Evolutionary conservation across 2,797 vertebrate species (phyloP), one percentile per base, ranked within the genome.

Genomic region (Pogonophryne albipinna): DNA sequence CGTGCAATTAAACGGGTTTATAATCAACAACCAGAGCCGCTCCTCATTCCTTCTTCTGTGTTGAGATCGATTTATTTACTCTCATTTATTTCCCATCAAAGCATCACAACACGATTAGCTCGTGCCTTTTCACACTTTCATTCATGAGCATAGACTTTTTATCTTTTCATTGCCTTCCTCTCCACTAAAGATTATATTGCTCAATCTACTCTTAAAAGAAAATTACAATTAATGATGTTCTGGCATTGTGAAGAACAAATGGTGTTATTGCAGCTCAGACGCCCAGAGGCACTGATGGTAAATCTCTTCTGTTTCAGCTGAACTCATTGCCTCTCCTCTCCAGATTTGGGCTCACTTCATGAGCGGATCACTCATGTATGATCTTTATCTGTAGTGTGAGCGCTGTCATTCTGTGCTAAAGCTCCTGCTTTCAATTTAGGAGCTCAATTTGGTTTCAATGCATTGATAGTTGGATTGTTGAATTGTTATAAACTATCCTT

Each of bases 51-150:
- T 57, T 59, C 46, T 38, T 19, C 64, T 61, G 46, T 34, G n/a
- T 71, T 81, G 51, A 52, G 31, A 79, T 78, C 72, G 65, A 85
- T 85, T 83, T 76, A 75, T 83, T 84, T 81, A 74, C 78, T 68
- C 68, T 77, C 66, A 56, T 86, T 75, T 89, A 82, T 80, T 86
- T 78, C 74, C 58, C 83, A 83, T 80, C 81, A 76, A 70, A 79
- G 67, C 78, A 52, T 87, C 60, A 47, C 76, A 82, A 78, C 70
- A 57, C 45, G 71, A 90, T 86, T 74, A 79, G 14, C 41, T 20
- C 34, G 53, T 46, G 57, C 23, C 64, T 79, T 78, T 82, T 78
- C 74, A 76, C 69, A 68, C 51, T 67, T 83, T 74, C 71, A 75
- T 89, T 87, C 34, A 77, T 17, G 44, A 45, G 76, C 72, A 78